These are phyloP conservation scores for Tenthredo mesomela DNA, from an alignment of 2,888 invertebrate species.

Conservation along the genomic window DNA sequence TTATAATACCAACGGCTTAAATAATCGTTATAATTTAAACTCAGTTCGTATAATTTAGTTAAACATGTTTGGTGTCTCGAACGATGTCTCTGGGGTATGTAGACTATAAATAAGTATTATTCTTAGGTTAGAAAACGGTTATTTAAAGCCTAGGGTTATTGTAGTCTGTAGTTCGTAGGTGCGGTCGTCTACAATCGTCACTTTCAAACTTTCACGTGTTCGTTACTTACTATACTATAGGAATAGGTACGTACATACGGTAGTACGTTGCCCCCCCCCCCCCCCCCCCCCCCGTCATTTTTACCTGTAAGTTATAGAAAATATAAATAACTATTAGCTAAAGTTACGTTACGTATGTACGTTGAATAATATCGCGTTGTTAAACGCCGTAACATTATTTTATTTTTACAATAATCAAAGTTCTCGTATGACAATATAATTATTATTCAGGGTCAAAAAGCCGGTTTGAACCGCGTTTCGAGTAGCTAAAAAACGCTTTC, in stretches of 20 bases:
- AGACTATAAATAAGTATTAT: constrained; percentile 47
- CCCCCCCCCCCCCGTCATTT: neutral
- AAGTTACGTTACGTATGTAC: neutral
- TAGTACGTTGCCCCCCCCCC: constrained; percentile 16
- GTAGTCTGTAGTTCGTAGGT: constrained; percentile 49
- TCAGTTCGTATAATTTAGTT: neutral
- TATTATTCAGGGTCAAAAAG: constrained; percentile 7
- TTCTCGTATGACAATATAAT: no score
- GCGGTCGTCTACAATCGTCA: constrained; percentile 26
- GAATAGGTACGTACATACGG: neutral
- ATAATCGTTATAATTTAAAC: neutral
- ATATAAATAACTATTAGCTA: neutral
- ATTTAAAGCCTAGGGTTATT: constrained; percentile 50
- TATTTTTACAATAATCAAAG: neutral
- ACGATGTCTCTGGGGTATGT: constrained; percentile 40
- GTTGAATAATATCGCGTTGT: neutral
- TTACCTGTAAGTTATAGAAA: neutral
- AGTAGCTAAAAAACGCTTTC: neutral
- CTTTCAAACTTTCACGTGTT: constrained; percentile 38
- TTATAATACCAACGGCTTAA: neutral
- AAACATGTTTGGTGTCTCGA: constrained; percentile 39
- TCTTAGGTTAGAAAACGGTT: constrained; percentile 47
- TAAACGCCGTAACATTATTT: no score
- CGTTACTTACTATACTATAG: neutral
- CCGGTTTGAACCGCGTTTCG: neutral